Percentiles rank a stretch among this genome's conserved stretches.
These are phyloP conservation scores for human DNA, from an alignment of 2,113 vertebrate genomes.

Conservation along the genomic window DNA sequence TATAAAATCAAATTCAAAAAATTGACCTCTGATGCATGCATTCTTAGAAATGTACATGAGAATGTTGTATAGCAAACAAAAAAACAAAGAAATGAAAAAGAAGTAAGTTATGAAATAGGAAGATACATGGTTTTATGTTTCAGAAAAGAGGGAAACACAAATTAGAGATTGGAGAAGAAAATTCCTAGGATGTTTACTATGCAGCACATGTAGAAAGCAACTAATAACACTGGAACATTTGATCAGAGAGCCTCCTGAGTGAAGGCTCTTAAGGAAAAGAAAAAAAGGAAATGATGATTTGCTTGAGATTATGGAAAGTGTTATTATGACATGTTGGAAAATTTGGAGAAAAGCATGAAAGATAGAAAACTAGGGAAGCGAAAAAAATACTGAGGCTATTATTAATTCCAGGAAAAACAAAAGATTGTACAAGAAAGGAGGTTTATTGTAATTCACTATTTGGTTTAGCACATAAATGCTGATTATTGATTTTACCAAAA, in stretches of 20 bases:
- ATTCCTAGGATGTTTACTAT: not conserved
- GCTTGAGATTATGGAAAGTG: not conserved
- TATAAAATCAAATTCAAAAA: not conserved
- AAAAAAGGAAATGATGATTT: not conserved
- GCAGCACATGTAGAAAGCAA: not conserved
- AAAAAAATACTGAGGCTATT: not conserved
- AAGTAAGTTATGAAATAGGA: not conserved
- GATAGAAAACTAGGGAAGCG: not conserved
- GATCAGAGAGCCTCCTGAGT: not conserved
- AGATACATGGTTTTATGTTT: not conserved
- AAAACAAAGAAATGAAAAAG: not conserved
- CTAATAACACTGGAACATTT: not conserved
- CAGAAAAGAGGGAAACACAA: not conserved
- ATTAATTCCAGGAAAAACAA: constrained; percentile 48
- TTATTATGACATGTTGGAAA: not conserved
- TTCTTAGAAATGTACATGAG: not conserved
- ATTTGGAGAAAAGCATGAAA: not conserved
- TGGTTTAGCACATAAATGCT: not conserved
- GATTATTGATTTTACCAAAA: constrained; percentile 54
- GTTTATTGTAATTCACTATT: not conserved
- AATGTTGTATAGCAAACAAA: not conserved
- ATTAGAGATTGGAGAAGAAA: not conserved
- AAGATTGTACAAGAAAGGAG: not conserved
- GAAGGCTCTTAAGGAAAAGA: not conserved
- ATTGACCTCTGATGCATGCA: not conserved